phyloP scores from a whole-genome alignment of 2,888 invertebrate species.

The Apamea epomidion region DNA sequence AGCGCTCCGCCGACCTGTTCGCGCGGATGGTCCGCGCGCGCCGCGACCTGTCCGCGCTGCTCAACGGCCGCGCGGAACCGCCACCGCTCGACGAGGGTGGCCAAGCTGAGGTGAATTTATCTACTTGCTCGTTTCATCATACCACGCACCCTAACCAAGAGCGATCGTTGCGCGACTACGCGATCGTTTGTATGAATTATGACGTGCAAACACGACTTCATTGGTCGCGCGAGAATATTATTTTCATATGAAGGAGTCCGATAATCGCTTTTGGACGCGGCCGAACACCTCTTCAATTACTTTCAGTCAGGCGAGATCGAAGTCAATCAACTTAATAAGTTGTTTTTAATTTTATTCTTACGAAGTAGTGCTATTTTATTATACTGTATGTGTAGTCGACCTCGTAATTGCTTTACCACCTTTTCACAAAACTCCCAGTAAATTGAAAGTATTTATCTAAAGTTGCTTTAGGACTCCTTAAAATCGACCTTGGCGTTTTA shows the following conservation, averaged over 20 bases:
- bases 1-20: slow-evolving; percentile 84
- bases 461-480: background rate
- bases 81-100: slow-evolving; percentile 68
- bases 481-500: background rate
- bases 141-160: background rate
- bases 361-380: too few relatives aligned
- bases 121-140: background rate
- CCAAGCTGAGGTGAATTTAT: slow-evolving; percentile 72
- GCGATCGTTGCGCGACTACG: background rate
- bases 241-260: background rate
- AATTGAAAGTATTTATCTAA: background rate
- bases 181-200: background rate
- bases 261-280: background rate
- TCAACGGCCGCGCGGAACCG: slow-evolving; percentile 75
- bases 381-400: too few relatives aligned
- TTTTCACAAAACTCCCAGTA: background rate
- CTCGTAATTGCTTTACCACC: too few relatives aligned
- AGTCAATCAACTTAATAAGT: background rate
- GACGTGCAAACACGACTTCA: background rate
- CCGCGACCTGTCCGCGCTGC: slow-evolving; percentile 76
- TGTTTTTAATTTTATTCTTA: background rate
- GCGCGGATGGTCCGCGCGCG: slow-evolving; percentile 80
- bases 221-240: background rate
- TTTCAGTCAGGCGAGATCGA: background rate
- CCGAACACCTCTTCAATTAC: background rate